Conservation (phyloP, 2,888 invertebrate genomes). For the Silvanus unidentatus region DNA sequence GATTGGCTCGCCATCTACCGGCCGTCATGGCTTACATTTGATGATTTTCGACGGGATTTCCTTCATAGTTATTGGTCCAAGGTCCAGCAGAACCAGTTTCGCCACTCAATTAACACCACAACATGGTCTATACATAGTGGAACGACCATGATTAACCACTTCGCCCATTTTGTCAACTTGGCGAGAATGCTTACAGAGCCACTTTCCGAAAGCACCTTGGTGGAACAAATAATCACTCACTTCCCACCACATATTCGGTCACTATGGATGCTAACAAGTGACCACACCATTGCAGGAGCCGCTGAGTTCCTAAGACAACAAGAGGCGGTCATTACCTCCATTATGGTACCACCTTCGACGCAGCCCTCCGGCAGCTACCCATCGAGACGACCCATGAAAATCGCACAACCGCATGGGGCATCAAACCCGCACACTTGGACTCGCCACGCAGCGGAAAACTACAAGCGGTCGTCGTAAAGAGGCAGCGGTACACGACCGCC, state of each 20-base stretch:
- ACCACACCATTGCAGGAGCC: constrained; percentile 3
- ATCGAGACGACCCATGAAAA: too few relatives aligned
- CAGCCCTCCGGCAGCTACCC: too few relatives aligned
- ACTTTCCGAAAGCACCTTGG: constrained; percentile 1
- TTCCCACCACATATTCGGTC: constrained; percentile 11
- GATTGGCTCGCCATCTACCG: constrained; percentile 4
- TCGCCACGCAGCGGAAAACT: neutral
- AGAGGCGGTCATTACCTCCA: constrained; percentile 3
- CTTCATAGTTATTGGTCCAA: constrained; percentile 8
- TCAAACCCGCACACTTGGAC: too few relatives aligned
- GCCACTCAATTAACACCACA: constrained; percentile 3
- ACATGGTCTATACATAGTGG: neutral
- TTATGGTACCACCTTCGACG: neutral
- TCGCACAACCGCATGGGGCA: neutral
- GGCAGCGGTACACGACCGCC: too few relatives aligned
- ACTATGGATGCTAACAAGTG: constrained; percentile 8
- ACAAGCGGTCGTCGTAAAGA: too few relatives aligned
- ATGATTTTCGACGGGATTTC: constrained; percentile 5
- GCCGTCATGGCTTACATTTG: neutral
- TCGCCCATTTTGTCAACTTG: constrained; percentile 6
- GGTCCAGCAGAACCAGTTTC: constrained; percentile 6
- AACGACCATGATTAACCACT: constrained; percentile 8
- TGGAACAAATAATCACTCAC: constrained; percentile 8
- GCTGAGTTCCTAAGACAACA: constrained; percentile 10
- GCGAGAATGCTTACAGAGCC: constrained; percentile 7